These are phyloP conservation scores for Microtus montanus DNA, from an alignment of 2,113 vertebrate species.

Conservation along the genomic window DNA sequence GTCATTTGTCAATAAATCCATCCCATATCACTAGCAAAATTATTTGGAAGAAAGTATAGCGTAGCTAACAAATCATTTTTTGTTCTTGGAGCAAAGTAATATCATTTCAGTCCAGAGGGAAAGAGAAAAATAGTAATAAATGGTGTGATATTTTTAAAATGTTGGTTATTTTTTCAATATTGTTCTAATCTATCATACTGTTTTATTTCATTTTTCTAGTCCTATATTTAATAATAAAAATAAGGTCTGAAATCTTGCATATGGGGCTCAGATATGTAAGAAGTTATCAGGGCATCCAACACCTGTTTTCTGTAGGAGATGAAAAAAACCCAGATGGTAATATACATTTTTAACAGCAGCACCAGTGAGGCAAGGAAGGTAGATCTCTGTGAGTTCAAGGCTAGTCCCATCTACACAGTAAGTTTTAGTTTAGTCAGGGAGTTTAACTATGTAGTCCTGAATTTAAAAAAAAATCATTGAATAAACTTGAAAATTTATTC, in stretches of 20 bases:
- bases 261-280: background rate
- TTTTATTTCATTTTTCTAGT: constrained; percentile 33
- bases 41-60: constrained; percentile 61
- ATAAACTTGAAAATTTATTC: background rate
- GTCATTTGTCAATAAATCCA: constrained; percentile 54
- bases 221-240: constrained; percentile 15
- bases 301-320: constrained; percentile 9
- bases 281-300: background rate
- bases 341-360: background rate
- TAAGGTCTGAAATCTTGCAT: constrained; percentile 38
- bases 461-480: background rate
- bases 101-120: constrained; percentile 48
- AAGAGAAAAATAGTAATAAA: constrained; percentile 52
- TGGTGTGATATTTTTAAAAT: constrained; percentile 33
- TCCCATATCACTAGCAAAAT: constrained; percentile 29
- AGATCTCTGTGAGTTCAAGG: background rate
- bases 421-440: background rate
- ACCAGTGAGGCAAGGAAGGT: background rate
- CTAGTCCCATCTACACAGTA: background rate
- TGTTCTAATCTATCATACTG: background rate
- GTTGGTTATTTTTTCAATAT: constrained; percentile 18
- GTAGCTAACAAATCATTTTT: constrained; percentile 58
- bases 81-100: constrained; percentile 53
- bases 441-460: background rate
- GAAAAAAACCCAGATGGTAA: background rate